These are phyloP conservation scores for Actinemys pallida DNA, from an alignment of 2,113 vertebrate genomes.

Conservation along the genomic window DNA sequence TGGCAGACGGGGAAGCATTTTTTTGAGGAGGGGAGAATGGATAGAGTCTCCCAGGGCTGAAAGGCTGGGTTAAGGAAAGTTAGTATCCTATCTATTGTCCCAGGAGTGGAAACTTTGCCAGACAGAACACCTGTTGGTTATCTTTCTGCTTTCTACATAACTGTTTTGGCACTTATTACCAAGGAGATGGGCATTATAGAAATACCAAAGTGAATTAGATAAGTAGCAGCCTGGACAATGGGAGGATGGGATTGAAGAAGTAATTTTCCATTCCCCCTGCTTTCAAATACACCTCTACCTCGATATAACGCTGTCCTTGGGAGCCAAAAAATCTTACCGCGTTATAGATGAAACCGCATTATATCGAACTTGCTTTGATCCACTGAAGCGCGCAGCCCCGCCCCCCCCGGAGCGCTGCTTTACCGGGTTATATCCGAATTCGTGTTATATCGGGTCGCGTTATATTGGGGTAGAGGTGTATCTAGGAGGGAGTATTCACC, in stretches of 20 bases:
- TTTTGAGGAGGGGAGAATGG: neutral
- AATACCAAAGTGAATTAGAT: neutral
- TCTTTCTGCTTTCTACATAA: neutral
- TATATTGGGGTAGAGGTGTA: no score
- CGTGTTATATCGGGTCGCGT: no score
- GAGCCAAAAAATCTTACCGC: no score
- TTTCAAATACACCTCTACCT: neutral
- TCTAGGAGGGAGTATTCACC: neutral
- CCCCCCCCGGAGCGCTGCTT: no score
- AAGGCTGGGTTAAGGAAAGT: neutral
- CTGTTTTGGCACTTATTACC: slow-evolving; percentile 17
- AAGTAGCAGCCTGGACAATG: neutral
- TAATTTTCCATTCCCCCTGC: neutral
- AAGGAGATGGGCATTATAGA: neutral
- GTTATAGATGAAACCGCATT: no score
- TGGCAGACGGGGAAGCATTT: neutral
- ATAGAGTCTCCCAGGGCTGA: neutral
- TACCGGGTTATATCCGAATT: no score
- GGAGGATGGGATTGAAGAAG: neutral
- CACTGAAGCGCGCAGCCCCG: no score
- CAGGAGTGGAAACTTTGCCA: neutral
- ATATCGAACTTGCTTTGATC: no score
- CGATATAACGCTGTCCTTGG: no score
- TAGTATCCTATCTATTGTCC: neutral
- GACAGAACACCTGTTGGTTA: neutral